phyloP scores from a whole-genome alignment of 1,140 invertebrate genomes.

The Paramacrobiotus metropolitanus region DNA sequence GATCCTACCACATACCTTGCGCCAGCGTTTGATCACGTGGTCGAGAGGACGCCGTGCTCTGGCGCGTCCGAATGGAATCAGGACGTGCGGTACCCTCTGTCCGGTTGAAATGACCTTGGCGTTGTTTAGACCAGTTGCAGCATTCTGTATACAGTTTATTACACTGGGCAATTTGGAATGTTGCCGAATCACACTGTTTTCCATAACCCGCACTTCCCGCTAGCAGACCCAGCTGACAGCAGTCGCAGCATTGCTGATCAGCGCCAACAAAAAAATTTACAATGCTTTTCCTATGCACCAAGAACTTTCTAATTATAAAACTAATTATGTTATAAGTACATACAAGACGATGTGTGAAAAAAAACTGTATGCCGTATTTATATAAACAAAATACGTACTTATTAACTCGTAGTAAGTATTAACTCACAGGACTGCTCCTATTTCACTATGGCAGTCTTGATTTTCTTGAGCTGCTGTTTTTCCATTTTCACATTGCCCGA shows the following conservation, averaged over 20 bases:
- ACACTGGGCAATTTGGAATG: neutral
- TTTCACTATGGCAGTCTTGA: neutral
- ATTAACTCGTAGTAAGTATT: no score
- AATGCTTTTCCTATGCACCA: no score
- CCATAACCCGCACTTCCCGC: neutral
- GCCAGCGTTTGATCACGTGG: no score
- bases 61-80: neutral
- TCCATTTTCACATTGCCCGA: neutral
- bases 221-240: neutral
- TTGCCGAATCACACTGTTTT: neutral
- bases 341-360: neutral
- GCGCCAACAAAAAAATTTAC: no score
- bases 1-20: no score
- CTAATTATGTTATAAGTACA: no score
- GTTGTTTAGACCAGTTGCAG: neutral
- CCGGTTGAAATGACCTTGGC: neutral
- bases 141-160: neutral
- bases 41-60: no score
- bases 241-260: conserved; percentile 2
- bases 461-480: conserved; percentile 1
- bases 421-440: no score
- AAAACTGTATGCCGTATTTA: no score
- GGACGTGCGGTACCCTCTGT: no score
- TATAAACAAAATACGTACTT: no score
- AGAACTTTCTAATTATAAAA: no score